Percentiles rank a stretch among this genome's conserved stretches.
phyloP scores from a whole-genome alignment of 2,797 vertebrate genomes.

The Anas bernieri region DNA sequence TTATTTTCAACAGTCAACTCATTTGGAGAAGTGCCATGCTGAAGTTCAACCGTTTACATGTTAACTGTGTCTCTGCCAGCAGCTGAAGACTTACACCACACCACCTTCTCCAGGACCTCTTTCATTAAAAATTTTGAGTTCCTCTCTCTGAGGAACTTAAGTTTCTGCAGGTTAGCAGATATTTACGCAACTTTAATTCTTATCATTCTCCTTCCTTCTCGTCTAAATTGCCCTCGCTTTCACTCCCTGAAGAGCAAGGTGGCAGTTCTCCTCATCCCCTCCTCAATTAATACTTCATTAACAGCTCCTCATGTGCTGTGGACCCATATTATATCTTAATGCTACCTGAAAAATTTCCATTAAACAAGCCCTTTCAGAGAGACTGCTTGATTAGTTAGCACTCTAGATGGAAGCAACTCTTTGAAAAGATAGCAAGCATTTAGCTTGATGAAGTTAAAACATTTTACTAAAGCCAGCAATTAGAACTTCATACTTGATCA shows the following conservation, averaged over 20 bases:
- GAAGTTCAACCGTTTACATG: conserved; percentile 80
- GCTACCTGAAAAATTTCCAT: neutral
- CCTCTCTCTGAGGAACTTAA: neutral
- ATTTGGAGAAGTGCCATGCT: conserved; percentile 83
- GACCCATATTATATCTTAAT: neutral
- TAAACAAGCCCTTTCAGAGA: neutral
- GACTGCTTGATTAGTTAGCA: neutral
- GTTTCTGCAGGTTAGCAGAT: conserved; percentile 18
- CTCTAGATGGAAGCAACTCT: neutral
- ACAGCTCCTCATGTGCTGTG: neutral
- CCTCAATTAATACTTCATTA: neutral
- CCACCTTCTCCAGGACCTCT: conserved; percentile 67
- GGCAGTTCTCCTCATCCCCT: neutral
- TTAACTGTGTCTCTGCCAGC: conserved; percentile 82
- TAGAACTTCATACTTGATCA: conserved; percentile 27
- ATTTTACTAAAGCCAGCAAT: conserved; percentile 20
- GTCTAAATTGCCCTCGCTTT: conserved; percentile 17
- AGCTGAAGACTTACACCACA: conserved; percentile 65
- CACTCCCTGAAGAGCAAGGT: neutral
- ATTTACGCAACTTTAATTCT: conserved; percentile 42
- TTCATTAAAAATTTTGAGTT: conserved; percentile 48
- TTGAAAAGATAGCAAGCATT: neutral
- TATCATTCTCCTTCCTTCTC: neutral
- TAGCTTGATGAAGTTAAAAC: neutral
- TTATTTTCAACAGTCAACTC: conserved; percentile 87